Conservation (phyloP, 2,888 invertebrate genomes). For the Drymonia ruficornis region DNA sequence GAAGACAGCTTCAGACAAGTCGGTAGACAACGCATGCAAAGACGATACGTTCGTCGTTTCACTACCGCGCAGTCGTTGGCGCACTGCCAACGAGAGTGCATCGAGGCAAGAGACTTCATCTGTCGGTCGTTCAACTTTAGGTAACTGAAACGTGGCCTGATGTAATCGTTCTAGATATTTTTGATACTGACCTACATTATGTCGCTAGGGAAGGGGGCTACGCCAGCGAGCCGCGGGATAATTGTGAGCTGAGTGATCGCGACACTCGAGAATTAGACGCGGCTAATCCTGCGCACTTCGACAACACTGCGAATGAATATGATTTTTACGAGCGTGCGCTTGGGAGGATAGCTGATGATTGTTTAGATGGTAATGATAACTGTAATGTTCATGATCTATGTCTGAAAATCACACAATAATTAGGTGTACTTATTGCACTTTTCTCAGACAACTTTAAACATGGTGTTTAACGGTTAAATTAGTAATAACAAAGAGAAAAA, state of each 20-base stretch:
- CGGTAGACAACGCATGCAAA: conserved; percentile 91
- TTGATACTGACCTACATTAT: conserved; percentile 23
- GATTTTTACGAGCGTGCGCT: conserved; percentile 93
- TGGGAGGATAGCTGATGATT: conserved; percentile 90
- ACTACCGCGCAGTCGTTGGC: conserved; percentile 89
- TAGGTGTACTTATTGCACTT: no score
- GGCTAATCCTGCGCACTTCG: conserved; percentile 93
- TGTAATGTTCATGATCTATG: neutral
- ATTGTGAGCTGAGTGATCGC: conserved; percentile 95
- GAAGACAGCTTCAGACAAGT: conserved; percentile 94
- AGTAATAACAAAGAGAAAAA: no score
- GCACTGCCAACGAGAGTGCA: conserved; percentile 94
- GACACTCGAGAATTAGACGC: conserved; percentile 93
- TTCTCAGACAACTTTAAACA: no score
- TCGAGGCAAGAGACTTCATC: conserved; percentile 92
- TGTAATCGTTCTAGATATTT: conserved; percentile 23
- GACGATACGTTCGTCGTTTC: conserved; percentile 90
- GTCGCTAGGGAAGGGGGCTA: conserved; percentile 84
- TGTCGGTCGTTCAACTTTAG: conserved; percentile 95
- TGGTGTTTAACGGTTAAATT: no score
- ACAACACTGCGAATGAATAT: conserved; percentile 90
- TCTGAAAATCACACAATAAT: no score
- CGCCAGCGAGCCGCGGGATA: conserved; percentile 88
- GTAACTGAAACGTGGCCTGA: conserved; percentile 42
- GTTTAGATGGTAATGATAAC: conserved; percentile 90